Evolutionary conservation across 2,113 vertebrate genomes (phyloP), one percentile per base, ranked within the genome.

Genomic region (Neolamprologus modestus): DNA sequence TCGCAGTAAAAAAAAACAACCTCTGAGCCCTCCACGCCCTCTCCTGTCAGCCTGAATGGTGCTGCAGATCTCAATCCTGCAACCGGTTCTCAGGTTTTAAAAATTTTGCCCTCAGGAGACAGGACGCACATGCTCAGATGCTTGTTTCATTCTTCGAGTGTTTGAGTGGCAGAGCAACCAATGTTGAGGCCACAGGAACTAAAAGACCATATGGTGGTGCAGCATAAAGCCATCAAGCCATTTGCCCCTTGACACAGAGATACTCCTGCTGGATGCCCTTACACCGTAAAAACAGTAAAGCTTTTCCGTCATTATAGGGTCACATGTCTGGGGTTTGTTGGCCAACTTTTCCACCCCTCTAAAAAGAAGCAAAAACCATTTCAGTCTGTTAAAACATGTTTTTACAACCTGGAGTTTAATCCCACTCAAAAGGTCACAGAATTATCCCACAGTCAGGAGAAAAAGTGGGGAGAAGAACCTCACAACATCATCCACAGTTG

Each of bases 191-290:
- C 45, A 35, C 84, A 91, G 91, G 82, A 91, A 84, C 90, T 88
- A 90, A 81, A 81, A 85, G 55, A 73, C 92, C 95, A 95, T 92
- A 94, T 95, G 94, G 92, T 78, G 90, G 94, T 94, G 92, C 81
- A 91, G 42, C 47, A 80, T 92, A 76, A 89, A 93, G 90, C 87
- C 57, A 79, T 91, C 42, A 86, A 80, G 42, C 88, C 92, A 92
- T 94, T 95, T 95, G 95, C 63, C 87, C 53, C 80, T 47, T 86
- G 76, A 91, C 61, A 10, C 13, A 1, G 73, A 87, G 81, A 35
- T 11, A 80, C n/a, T 83, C 24, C 61, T 12, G 66, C 82, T 19
- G 66, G 54, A 53, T 40, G 80, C 84, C 37, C 24, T 19, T n/a
- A 78, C 52, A 33, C 42, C 3, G 14, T 47, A 4, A 81, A 82